Evolutionary conservation across 2,113 vertebrate species (phyloP), one percentile per base, ranked within the genome.

Genomic region (Lethenteron reissneri): DNA sequence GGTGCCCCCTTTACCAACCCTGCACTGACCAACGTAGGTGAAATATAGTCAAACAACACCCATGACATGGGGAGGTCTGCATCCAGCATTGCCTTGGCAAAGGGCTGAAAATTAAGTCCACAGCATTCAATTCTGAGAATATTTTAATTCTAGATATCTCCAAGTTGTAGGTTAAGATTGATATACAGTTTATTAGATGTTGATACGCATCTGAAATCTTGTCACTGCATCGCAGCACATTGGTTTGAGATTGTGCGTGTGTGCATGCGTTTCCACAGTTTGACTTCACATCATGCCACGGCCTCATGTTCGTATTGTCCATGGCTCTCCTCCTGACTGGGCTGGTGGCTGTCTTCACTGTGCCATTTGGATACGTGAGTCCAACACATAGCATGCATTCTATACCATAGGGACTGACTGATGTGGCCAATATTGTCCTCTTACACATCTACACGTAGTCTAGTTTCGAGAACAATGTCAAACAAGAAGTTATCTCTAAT

Each of bases 221-320:
- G 17, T n/a, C 71, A 60, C 2, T 17, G 58, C n/a, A 25, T 60
- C 58, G n/a, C 14, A 25, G n/a, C 8, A 72, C 19, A 14, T 12
- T n/a, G 8, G 12, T 25, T 41, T 60, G 41, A 41, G 41, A 41
- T 41, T 6, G 6, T 41, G 41, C 41, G 41, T 41, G 41, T 41
- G 6, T 41, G 41, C 41, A 41, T 41, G 41, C 69, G 56, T 71
- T 71, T 57, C 56, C 62, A 0, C 80, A 95, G 90, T 80, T 88
- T 71, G 89, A 94, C 75, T 84, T 94, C 79, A 95, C 89, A 12
- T 87, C 88, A 74, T 94, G 80, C 78, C 85, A 88, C 56, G 87
- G 89, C 0, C 80, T 89, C 62, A 80, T 95, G 71, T 85, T 88
- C 1, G 76, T 86, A 70, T 80, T 91, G 77, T 82, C 85, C 75